Evolutionary conservation across 2,113 vertebrate genomes (phyloP).

Genomic region (Mormyrus iriodes): DNA sequence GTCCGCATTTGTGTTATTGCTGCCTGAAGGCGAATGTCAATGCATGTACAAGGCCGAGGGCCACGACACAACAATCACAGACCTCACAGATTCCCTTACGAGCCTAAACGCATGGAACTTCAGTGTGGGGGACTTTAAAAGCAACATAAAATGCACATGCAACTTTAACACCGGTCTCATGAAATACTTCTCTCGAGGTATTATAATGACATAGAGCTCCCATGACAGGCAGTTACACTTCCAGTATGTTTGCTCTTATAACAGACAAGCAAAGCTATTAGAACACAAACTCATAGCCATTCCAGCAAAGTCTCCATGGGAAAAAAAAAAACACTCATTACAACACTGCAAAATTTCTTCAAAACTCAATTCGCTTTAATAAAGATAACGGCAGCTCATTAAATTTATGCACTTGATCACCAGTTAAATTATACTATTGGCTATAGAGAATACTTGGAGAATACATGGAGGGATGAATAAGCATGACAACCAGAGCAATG

Average conservation of each 20-base stretch:
- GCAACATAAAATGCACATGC: background rate
- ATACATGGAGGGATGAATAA: background rate
- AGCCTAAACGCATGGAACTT: background rate
- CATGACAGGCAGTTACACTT: background rate
- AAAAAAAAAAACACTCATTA: background rate
- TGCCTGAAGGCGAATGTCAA: background rate
- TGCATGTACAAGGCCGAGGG: background rate
- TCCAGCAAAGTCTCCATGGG: background rate
- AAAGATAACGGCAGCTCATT: background rate
- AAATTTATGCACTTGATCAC: background rate
- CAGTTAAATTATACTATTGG: background rate
- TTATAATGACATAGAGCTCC: background rate
- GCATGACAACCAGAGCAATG: background rate
- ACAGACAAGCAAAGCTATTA: background rate
- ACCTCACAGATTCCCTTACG: background rate
- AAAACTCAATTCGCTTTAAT: background rate
- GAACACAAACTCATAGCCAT: background rate
- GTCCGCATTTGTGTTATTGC: too few species aligned
- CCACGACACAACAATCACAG: background rate
- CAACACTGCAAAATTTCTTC: background rate
- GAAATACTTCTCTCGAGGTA: background rate
- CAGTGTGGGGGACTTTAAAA: too few species aligned
- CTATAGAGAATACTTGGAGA: background rate
- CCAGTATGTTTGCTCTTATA: background rate
- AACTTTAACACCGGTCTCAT: background rate